Percentiles rank a stretch among this genome's conserved stretches.
Conservation (phyloP, 2,888 invertebrate species). For the Julus scanicus region DNA sequence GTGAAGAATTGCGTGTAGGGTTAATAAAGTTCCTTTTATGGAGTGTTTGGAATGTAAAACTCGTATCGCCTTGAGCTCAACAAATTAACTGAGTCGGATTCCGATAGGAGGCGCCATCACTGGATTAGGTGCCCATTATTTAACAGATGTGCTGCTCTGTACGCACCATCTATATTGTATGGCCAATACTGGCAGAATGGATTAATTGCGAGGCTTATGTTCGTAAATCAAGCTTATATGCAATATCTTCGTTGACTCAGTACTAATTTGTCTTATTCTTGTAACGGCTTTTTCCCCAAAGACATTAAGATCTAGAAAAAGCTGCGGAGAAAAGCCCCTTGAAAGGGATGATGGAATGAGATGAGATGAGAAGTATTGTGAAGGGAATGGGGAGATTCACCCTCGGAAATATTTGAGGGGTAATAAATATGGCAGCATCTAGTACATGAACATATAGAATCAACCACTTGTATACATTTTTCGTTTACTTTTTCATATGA, state of each 20-base stretch:
- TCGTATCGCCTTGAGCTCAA: not conserved
- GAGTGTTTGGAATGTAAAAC: not conserved
- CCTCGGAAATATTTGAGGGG: not conserved
- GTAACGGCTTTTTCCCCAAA: conserved; percentile 5
- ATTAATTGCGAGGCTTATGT: conserved; percentile 12
- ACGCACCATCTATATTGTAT: not conserved
- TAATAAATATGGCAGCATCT: not conserved
- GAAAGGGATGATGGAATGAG: not conserved
- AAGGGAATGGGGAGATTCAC: not conserved
- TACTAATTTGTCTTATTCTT: conserved; percentile 33
- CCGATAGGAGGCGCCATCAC: conserved; percentile 18
- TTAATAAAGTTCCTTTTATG: not conserved
- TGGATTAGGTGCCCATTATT: not conserved
- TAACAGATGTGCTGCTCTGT: not conserved
- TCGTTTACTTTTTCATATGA: not conserved
- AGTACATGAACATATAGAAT: not conserved
- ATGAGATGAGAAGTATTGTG: not conserved
- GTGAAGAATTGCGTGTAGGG: not conserved
- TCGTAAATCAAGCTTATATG: conserved; percentile 33
- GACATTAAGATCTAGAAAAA: not conserved
- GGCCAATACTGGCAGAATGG: conserved; percentile 16
- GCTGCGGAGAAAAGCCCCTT: not conserved
- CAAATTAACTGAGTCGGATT: not conserved
- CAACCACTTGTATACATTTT: not conserved
- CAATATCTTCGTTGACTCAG: not conserved